Conservation (phyloP, 2,797 vertebrate genomes). For the Allobates femoralis region DNA sequence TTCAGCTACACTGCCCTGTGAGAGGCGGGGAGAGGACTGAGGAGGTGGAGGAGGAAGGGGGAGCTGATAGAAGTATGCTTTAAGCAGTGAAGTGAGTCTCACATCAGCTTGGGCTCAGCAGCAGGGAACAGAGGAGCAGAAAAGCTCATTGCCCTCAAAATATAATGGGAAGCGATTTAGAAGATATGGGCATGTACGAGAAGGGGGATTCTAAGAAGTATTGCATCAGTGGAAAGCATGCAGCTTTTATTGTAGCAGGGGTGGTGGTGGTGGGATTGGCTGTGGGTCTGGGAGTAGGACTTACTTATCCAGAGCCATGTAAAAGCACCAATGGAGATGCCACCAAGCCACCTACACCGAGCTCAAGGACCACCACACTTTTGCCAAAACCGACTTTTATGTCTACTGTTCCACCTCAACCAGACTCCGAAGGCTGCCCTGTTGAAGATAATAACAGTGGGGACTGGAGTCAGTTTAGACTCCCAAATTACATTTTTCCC, state of each 20-base stretch:
- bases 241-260: conserved; percentile 78
- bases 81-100: conserved; percentile 29
- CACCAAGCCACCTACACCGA: neutral
- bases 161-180: conserved; percentile 67
- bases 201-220: conserved; percentile 74
- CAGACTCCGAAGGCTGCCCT: conserved; percentile 73
- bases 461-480: conserved; percentile 85
- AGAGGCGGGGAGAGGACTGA: conserved; percentile 8
- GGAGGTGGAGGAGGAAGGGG: conserved; percentile 6
- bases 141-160: conserved; percentile 65
- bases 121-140: neutral
- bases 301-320: conserved; percentile 73
- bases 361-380: neutral
- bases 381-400: neutral
- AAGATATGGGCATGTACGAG: conserved; percentile 76
- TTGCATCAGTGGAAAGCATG: conserved; percentile 84
- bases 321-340: conserved; percentile 33
- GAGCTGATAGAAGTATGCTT: conserved; percentile 26
- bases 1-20: conserved; percentile 31
- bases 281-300: conserved; percentile 87
- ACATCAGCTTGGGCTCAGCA: conserved; percentile 31
- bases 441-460: conserved; percentile 77
- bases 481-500: conserved; percentile 83
- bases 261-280: conserved; percentile 82
- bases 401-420: conserved; percentile 6